Percentiles rank a stretch among this genome's conserved stretches.
These are phyloP conservation scores for Wasmannia auropunctata DNA, from an alignment of 1,140 invertebrate genomes.

Conservation along the genomic window DNA sequence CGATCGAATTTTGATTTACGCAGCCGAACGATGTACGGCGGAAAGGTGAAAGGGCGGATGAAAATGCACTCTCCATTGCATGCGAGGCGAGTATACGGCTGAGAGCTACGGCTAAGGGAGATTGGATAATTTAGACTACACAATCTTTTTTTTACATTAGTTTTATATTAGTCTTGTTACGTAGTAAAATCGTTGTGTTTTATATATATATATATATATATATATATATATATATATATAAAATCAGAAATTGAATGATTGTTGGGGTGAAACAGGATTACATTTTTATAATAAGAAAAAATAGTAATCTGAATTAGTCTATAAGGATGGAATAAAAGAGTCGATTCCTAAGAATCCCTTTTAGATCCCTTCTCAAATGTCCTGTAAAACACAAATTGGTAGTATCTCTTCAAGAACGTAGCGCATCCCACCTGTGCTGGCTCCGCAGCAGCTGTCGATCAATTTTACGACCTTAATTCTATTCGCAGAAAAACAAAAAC, in stretches of 20 bases:
- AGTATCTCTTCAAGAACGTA: not conserved
- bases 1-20: constrained; percentile 63
- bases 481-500: constrained; percentile 33
- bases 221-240: not conserved
- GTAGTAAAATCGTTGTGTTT: not conserved
- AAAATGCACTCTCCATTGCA: constrained; percentile 49
- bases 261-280: not conserved
- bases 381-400: constrained; percentile 64
- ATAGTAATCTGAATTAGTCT: not conserved
- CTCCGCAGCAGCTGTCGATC: constrained; percentile 60
- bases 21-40: constrained; percentile 25
- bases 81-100: constrained; percentile 10
- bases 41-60: constrained; percentile 56
- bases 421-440: constrained; percentile 57
- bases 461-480: constrained; percentile 44
- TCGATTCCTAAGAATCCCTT: constrained; percentile 21
- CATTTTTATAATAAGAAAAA: not conserved
- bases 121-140: constrained; percentile 53
- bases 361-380: constrained; percentile 28
- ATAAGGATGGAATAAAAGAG: not conserved
- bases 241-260: not conserved
- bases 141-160: constrained; percentile 35
- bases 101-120: constrained; percentile 15
- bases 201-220: not conserved
- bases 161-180: not conserved